A percentile compares a stretch with the other conserved stretches of the same genome.
These are phyloP conservation scores for Schizopygopsis pylzovi DNA, from an alignment of 2,797 vertebrate genomes.

Conservation along the genomic window DNA sequence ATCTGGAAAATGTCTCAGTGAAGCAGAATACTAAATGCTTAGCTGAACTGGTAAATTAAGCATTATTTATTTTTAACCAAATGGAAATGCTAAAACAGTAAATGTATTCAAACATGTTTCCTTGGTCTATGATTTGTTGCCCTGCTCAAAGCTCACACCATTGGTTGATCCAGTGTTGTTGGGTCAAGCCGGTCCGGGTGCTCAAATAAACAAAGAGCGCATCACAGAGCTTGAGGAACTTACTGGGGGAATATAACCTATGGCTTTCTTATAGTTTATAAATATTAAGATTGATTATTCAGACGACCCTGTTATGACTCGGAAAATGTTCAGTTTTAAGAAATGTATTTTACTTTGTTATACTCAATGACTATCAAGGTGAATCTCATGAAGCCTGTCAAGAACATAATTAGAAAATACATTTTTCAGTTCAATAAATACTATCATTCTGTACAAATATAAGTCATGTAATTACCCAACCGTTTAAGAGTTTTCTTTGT, in stretches of 20 bases:
- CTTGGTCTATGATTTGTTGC: background rate
- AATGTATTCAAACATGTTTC: background rate
- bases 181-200: background rate
- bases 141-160: background rate
- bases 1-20: background rate
- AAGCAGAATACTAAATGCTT: background rate
- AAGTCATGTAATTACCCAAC: background rate
- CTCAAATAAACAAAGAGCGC: background rate
- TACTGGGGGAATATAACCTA: background rate
- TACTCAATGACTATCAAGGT: background rate
- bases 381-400: background rate
- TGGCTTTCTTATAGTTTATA: background rate
- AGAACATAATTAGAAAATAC: background rate
- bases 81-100: background rate
- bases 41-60: conserved; percentile 3
- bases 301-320: background rate
- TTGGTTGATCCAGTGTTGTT: background rate
- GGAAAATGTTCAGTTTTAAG: background rate
- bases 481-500: background rate
- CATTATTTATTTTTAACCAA: background rate
- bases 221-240: background rate
- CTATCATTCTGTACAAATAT: background rate
- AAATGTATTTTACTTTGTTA: background rate
- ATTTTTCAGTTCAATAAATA: background rate
- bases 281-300: background rate